Percentiles rank a stretch among this genome's conserved stretches.
phyloP scores from a whole-genome alignment of 2,113 vertebrate species.

The Cyprichromis sp. region DNA sequence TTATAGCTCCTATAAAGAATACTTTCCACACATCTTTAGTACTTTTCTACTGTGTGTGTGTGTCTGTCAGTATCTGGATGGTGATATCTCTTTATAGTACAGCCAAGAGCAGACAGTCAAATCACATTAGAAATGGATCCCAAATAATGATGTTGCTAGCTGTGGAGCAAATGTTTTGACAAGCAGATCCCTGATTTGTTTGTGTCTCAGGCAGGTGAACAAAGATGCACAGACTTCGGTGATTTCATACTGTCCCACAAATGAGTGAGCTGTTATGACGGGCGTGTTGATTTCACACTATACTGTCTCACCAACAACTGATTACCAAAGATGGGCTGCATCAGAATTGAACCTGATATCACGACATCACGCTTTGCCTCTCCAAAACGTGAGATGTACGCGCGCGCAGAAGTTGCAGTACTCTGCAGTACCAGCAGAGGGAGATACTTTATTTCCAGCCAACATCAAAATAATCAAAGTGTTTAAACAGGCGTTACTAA shows the following conservation, averaged over 20 bases:
- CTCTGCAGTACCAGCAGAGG: not conserved
- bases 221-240: not conserved
- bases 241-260: not conserved
- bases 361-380: fast-evolving
- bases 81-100: not conserved
- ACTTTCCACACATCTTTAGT: not conserved
- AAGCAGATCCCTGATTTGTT: not conserved
- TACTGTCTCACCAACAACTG: not conserved
- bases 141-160: not conserved
- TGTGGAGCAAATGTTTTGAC: not conserved
- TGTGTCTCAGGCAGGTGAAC: not conserved
- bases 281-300: not conserved
- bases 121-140: not conserved
- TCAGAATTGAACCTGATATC: not conserved
- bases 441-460: not conserved
- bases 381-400: not conserved
- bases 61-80: not conserved
- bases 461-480: not conserved
- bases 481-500: fast-evolving
- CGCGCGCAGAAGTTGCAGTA: not conserved
- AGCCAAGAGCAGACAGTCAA: not conserved
- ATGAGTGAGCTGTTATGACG: not conserved
- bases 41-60: not conserved
- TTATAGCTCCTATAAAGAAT: not conserved
- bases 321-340: not conserved